phyloP scores from a whole-genome alignment of 2,888 invertebrate species.

The Polyommatus icarus region DNA sequence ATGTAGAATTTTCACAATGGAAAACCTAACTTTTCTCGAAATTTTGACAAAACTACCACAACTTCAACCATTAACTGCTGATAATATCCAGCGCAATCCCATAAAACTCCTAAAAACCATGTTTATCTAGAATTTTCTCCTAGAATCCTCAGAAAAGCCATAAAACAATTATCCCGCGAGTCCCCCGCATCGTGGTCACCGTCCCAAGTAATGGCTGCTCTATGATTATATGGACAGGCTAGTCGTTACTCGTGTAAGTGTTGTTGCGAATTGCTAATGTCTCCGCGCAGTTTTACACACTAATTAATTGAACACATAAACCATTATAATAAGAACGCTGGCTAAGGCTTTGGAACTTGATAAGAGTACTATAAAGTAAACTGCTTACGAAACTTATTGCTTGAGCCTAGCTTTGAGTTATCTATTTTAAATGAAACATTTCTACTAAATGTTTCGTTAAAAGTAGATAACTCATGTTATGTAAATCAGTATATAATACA shows the following conservation, averaged over 20 bases:
- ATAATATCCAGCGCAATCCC: neutral
- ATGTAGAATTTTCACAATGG: too few species aligned
- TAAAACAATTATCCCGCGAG: slow-evolving; percentile 34
- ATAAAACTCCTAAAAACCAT: neutral
- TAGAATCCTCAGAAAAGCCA: neutral
- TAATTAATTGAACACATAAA: slow-evolving; percentile 60
- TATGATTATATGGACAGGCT: slow-evolving; percentile 81
- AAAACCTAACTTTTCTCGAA: neutral
- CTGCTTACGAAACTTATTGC: too few species aligned
- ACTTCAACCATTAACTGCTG: neutral
- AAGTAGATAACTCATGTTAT: too few species aligned
- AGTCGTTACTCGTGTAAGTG: slow-evolving; percentile 79
- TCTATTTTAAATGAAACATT: too few species aligned
- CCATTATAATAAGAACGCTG: slow-evolving; percentile 50
- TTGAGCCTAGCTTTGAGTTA: too few species aligned
- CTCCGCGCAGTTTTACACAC: slow-evolving; percentile 70
- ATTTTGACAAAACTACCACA: neutral
- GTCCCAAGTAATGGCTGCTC: slow-evolving; percentile 74
- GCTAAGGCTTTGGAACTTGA: neutral
- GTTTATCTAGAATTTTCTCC: neutral
- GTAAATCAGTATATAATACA: too few species aligned
- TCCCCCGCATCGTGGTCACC: slow-evolving; percentile 46
- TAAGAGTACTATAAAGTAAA: neutral
- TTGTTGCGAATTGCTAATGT: slow-evolving; percentile 79
- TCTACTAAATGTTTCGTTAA: too few species aligned